Evolutionary conservation across 1,140 invertebrate species (phyloP).

Genomic region (Harpegnathos saltator): DNA sequence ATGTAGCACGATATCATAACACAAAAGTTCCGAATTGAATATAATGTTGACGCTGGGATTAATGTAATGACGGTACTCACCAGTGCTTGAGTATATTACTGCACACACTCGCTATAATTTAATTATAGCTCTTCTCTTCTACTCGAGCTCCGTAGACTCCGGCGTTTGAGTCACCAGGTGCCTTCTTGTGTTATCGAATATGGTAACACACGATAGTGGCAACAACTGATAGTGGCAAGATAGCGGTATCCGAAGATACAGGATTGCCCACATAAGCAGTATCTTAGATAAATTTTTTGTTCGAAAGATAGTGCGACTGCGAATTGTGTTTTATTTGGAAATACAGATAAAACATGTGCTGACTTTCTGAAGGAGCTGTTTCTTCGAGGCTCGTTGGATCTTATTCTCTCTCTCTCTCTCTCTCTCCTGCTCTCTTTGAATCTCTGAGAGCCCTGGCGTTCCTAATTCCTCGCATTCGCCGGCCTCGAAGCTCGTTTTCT

Average conservation of each 20-base stretch:
- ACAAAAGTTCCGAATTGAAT: too few relatives aligned
- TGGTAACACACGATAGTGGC: constrained; percentile 26
- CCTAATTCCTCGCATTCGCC: too few relatives aligned
- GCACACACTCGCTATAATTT: constrained; percentile 3
- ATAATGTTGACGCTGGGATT: too few relatives aligned
- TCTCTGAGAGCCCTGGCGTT: too few relatives aligned
- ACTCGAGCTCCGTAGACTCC: background rate
- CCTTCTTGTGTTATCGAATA: constrained; percentile 23
- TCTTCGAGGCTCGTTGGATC: too few relatives aligned
- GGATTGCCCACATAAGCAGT: background rate
- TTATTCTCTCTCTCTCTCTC: too few relatives aligned
- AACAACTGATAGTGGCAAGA: constrained; percentile 41
- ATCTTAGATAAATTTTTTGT: constrained; percentile 35
- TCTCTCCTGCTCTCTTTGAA: too few relatives aligned
- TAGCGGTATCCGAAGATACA: constrained; percentile 46
- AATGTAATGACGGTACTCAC: too few relatives aligned
- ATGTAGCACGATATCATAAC: too few relatives aligned
- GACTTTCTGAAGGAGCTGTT: background rate
- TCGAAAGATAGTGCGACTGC: background rate
- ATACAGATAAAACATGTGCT: background rate
- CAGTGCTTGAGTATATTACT: background rate
- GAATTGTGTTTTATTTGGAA: constrained; percentile 23
- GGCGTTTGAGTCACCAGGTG: background rate
- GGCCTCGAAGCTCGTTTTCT: too few relatives aligned
- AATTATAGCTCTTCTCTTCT: constrained; percentile 1